A percentile compares a stretch with the other conserved stretches of the same genome.
Conservation (phyloP, 2,797 vertebrate genomes). For the Tragelaphus oryx region DNA sequence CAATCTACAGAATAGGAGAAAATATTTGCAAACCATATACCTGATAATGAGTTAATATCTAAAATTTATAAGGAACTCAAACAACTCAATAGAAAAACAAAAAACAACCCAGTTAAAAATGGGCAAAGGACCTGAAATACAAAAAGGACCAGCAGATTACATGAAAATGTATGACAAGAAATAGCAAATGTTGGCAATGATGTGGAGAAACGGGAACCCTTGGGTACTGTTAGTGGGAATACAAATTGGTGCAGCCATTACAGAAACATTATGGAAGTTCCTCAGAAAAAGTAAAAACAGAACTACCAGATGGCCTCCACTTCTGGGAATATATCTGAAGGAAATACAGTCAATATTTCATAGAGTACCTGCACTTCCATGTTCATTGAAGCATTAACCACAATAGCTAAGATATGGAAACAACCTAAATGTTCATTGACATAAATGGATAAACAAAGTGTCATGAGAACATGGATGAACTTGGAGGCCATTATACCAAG, state of each 20-base stretch:
- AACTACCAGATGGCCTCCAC: not conserved
- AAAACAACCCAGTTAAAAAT: not conserved
- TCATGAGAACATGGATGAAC: not conserved
- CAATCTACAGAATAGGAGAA: not conserved
- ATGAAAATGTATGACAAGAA: not conserved
- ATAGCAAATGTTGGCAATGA: not conserved
- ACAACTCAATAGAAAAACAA: not conserved
- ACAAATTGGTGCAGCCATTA: not conserved
- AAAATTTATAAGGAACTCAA: not conserved
- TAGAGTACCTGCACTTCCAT: not conserved
- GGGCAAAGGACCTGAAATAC: not conserved
- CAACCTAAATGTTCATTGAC: not conserved
- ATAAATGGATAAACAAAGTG: not conserved
- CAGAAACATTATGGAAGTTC: not conserved
- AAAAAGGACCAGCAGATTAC: not conserved
- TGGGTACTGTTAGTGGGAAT: not conserved
- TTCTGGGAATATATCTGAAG: not conserved
- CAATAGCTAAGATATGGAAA: not conserved
- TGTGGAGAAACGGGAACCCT: not conserved
- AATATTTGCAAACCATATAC: not conserved
- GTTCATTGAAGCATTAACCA: not conserved
- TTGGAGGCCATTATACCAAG: not conserved
- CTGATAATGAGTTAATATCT: not conserved
- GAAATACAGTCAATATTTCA: not conserved
- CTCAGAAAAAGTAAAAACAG: not conserved